phyloP scores from a whole-genome alignment of 2,797 vertebrate genomes.

The Argya squamiceps region DNA sequence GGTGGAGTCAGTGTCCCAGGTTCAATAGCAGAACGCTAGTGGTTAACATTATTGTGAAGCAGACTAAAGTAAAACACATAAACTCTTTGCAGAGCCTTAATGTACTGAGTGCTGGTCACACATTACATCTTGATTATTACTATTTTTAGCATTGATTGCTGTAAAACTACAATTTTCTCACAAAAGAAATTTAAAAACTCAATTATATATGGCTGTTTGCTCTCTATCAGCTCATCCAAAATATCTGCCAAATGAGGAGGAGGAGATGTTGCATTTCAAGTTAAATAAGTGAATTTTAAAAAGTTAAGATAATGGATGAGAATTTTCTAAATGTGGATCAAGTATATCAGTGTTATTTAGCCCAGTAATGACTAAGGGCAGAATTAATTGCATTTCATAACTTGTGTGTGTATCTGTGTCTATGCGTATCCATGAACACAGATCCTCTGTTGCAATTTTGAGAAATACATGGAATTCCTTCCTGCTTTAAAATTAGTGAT shows the following conservation, averaged over 20 bases:
- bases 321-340: background rate
- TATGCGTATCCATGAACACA: background rate
- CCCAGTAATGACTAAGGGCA: background rate
- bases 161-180: background rate
- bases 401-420: background rate
- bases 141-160: background rate
- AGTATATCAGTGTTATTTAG: background rate
- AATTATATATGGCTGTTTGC: background rate
- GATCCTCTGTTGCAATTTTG: background rate
- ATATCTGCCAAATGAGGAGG: background rate
- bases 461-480: background rate
- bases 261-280: background rate
- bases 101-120: background rate
- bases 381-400: background rate
- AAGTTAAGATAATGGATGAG: background rate
- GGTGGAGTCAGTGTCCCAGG: fast-evolving
- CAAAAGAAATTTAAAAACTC: background rate
- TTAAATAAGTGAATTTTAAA: background rate
- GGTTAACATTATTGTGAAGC: background rate
- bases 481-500: background rate
- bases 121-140: background rate
- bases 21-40: background rate
- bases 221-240: background rate
- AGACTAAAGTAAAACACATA: background rate
- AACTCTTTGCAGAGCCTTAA: background rate